These are phyloP conservation scores for Colistium nudipinnis DNA, from an alignment of 2,113 vertebrate genomes.

Conservation along the genomic window DNA sequence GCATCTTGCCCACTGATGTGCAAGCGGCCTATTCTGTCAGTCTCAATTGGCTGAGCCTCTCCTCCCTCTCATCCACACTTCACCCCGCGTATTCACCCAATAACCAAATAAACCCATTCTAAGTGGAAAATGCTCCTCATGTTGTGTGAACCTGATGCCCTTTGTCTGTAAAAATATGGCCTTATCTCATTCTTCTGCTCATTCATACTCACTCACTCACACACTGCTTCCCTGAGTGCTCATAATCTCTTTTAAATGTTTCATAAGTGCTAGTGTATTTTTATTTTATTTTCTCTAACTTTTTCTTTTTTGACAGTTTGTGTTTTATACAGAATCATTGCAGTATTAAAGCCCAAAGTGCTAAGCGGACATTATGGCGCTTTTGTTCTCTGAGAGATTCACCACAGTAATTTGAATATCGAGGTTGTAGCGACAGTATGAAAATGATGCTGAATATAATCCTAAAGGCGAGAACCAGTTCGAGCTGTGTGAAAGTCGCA, in stretches of 20 bases:
- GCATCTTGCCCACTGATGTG: conserved; percentile 26
- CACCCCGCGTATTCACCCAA: background rate
- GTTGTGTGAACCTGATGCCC: conserved; percentile 14
- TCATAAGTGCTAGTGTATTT: background rate
- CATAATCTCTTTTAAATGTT: conserved; percentile 26
- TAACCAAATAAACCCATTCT: conserved; percentile 49
- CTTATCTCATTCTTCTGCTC: background rate
- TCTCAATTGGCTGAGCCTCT: conserved; percentile 1
- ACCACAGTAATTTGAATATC: background rate
- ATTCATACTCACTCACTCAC: conserved; percentile 12
- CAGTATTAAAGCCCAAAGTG: conserved; percentile 31
- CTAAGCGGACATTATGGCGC: conserved; percentile 21
- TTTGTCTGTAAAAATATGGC: background rate
- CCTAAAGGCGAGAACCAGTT: background rate
- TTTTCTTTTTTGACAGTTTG: background rate
- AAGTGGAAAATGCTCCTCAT: conserved; percentile 8
- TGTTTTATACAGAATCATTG: conserved; percentile 12
- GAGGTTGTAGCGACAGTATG: background rate
- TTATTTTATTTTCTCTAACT: background rate
- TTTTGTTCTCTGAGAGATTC: conserved; percentile 24
- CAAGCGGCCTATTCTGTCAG: background rate
- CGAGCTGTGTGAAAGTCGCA: background rate
- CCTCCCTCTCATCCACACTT: background rate
- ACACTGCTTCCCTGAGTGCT: conserved; percentile 8
- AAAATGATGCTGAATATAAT: conserved; percentile 6